Base-by-base conservation (phyloP, 2,888 invertebrate genomes). In the Abrostola tripartita region DNA sequence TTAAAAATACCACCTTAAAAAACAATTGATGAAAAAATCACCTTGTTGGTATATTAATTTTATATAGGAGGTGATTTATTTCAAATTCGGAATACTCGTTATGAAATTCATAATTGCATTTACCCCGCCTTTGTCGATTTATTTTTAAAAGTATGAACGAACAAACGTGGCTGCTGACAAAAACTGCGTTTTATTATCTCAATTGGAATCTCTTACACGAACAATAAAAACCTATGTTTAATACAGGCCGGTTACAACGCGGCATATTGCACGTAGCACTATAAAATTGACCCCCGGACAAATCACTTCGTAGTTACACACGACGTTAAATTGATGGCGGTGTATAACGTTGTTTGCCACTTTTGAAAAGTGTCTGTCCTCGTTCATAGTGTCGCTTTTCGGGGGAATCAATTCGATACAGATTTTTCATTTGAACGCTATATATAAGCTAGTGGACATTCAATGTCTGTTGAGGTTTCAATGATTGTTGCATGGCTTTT, bases 311-410 rank as follows among this genome's bases (percentile, higher is more conserved):
- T 50, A 70, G 59, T 52, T 49, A 50, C 40, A 61, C 24, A 62
- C 56, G 56, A 35, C 24, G 42, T 52, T 38, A 71, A 69, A 61
- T 52, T 59, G 49, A 62, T 60, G 37, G 61, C 53, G 49, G 41
- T 60, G 52, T 52, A 47, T 47, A 47, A 47, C 44, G 49, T 63
- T 68, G 52, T 79, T 66, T 68, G 61, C 55, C 62, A 41, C 64
- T 57, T 63, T 65, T 71, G 51, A 68, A 71, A 66, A 57, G 62
- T 63, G 65, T 52, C 49, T 58, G 52, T 52, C 37, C 64, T 66
- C 66, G 71, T 71, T 66, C 59, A 56, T 55, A 71, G 71, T 65
- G 62, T 66, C 64, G 71, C 68, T 71, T 77, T 65, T 58, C 50
- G 66, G 49, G 14, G 57, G 74, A 74, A 74, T 62, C 71, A 68